Evolutionary conservation across 2,888 invertebrate genomes (phyloP).

Genomic region (Lapara coniferarum): DNA sequence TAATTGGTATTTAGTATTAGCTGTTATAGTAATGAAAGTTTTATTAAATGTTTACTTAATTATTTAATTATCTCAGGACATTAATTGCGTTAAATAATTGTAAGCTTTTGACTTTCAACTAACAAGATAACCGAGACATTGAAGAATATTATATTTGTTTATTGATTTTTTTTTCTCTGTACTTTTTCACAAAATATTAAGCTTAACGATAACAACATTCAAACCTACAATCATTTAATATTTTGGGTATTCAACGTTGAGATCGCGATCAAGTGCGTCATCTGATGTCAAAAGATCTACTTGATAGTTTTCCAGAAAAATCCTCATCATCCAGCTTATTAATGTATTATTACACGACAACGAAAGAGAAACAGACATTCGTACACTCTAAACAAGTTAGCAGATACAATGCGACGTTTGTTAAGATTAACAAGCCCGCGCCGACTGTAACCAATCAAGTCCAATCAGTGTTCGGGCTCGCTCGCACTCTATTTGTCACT

Average conservation of each 20-base stretch:
- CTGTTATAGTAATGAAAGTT: not conserved
- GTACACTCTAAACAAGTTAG: constrained; percentile 25
- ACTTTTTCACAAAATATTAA: not conserved
- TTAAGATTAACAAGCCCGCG: constrained; percentile 51
- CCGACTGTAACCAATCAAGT: constrained; percentile 43
- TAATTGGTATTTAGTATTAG: not conserved
- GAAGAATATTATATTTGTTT: no score
- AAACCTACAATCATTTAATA: no score
- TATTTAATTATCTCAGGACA: not conserved
- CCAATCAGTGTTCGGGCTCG: constrained; percentile 37
- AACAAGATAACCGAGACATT: no score
- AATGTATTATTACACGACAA: no score
- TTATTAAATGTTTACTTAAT: not conserved
- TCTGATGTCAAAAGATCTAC: not conserved
- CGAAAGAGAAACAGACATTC: not conserved
- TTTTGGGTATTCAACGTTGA: no score
- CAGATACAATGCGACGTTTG: constrained; percentile 38
- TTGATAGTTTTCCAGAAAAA: not conserved
- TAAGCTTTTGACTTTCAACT: no score
- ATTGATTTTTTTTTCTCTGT: no score
- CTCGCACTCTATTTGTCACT: constrained; percentile 19
- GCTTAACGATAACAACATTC: no score
- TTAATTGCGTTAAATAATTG: not conserved
- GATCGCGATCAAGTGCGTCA: not conserved
- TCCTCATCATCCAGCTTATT: no score